Percentiles rank a stretch among this genome's conserved stretches.
Conservation (phyloP, 2,113 vertebrate species). For the Rhineura floridana region DNA sequence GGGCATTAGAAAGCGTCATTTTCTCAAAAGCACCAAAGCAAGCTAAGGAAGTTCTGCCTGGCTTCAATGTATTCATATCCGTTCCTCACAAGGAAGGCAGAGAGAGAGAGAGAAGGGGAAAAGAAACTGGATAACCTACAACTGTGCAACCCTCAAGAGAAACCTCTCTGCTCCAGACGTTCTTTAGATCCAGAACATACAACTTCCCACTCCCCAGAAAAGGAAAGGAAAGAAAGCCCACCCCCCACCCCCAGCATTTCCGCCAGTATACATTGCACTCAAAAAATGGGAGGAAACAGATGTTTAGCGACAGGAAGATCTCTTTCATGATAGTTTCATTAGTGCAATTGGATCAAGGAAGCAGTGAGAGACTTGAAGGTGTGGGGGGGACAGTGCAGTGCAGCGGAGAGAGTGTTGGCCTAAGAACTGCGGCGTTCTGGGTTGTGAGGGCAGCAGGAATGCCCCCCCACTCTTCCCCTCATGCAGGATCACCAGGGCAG, state of each 20-base stretch:
- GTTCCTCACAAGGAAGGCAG: slow-evolving; percentile 60
- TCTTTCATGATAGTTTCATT: slow-evolving; percentile 64
- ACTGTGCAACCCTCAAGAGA: slow-evolving; percentile 64
- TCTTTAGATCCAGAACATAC: slow-evolving; percentile 54
- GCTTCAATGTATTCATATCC: slow-evolving; percentile 62
- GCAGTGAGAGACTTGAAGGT: slow-evolving; percentile 32
- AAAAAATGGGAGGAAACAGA: slow-evolving; percentile 75
- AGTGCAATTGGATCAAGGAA: slow-evolving; percentile 61
- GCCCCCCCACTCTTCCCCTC: no score
- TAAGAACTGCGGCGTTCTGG: no score
- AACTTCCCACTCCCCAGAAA: slow-evolving; percentile 56
- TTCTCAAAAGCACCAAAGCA: slow-evolving; percentile 57
- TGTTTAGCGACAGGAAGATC: slow-evolving; percentile 67
- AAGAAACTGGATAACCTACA: slow-evolving; percentile 72
- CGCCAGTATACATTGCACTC: slow-evolving; percentile 51
- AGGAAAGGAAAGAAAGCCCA: slow-evolving; percentile 69
- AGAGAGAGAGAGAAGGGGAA: slow-evolving; percentile 58
- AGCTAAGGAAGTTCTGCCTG: slow-evolving; percentile 72
- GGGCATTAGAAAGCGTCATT: slow-evolving; percentile 20
- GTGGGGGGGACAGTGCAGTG: background rate
- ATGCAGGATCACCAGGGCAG: no score
- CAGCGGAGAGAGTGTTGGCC: no score
- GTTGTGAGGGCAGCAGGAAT: no score
- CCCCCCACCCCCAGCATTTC: slow-evolving; percentile 53
- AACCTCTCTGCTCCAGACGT: slow-evolving; percentile 59